A percentile compares a stretch with the other conserved stretches of the same genome.
Conservation (phyloP, 2,797 vertebrate genomes). For the Sebastes flavidus region DNA sequence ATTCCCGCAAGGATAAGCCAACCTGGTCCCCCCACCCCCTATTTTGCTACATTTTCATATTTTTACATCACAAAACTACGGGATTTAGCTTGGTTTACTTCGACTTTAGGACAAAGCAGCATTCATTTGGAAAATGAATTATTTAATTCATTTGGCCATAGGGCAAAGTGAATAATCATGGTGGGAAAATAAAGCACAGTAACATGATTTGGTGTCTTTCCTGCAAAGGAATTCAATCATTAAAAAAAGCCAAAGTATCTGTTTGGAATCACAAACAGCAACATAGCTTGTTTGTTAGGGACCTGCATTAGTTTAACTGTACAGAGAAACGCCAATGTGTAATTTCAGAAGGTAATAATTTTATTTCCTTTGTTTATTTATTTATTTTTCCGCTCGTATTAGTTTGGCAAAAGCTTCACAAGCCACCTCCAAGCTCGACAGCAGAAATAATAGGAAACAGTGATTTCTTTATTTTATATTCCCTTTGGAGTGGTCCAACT, state of each 20-base stretch:
- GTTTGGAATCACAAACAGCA: constrained; percentile 29
- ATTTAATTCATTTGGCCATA: constrained; percentile 23
- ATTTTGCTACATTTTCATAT: constrained; percentile 53
- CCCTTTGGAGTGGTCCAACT: constrained; percentile 33
- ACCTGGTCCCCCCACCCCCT: constrained; percentile 8
- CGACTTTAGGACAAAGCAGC: constrained; percentile 8
- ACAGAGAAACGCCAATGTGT: constrained; percentile 16
- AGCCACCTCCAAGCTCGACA: constrained; percentile 27
- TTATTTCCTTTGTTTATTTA: constrained; percentile 33
- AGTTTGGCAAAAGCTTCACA: constrained; percentile 29
- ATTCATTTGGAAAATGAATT: constrained; percentile 31
- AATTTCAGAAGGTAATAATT: constrained; percentile 40
- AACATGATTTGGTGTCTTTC: constrained; percentile 35
- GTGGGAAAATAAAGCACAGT: constrained; percentile 21
- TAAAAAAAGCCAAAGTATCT: constrained; percentile 29
- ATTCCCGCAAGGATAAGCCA: constrained; percentile 58
- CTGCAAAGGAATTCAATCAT: constrained; percentile 17
- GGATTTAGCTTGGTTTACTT: constrained; percentile 40
- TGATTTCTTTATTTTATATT: constrained; percentile 47
- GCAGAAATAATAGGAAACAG: constrained; percentile 51
- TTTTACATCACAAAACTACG: constrained; percentile 72
- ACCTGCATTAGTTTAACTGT: constrained; percentile 7
- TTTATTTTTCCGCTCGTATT: constrained; percentile 41
- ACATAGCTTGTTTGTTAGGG: not conserved
- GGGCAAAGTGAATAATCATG: constrained; percentile 10